phyloP scores from a whole-genome alignment of 2,888 invertebrate species.

The Antheraea assamensis region DNA sequence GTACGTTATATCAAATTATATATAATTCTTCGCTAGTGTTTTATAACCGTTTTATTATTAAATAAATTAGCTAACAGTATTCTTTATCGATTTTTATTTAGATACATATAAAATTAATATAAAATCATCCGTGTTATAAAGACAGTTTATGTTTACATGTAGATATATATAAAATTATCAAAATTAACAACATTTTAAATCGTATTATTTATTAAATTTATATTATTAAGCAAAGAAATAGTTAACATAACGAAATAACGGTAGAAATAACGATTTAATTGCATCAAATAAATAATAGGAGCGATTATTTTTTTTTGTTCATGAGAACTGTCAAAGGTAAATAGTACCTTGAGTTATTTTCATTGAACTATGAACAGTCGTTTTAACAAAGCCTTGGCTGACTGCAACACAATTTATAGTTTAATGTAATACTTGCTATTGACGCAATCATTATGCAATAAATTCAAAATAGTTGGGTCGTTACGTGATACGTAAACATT shows the following conservation, averaged over 20 bases:
- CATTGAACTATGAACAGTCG: conserved; percentile 19
- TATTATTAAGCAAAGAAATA: not conserved
- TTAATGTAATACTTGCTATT: not conserved
- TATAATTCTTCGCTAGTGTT: too few relatives aligned
- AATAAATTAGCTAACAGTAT: too few relatives aligned
- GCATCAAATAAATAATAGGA: not conserved
- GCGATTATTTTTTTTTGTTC: not conserved
- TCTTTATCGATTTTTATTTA: too few relatives aligned
- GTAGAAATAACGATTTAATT: not conserved
- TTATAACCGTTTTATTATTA: too few relatives aligned
- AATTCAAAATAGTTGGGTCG: not conserved
- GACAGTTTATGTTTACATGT: not conserved
- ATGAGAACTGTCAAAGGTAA: conserved; percentile 13
- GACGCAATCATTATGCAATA: not conserved
- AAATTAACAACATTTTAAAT: not conserved
- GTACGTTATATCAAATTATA: too few relatives aligned
- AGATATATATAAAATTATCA: not conserved
- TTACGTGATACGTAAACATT: not conserved
- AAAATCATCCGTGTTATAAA: too few relatives aligned
- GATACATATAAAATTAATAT: too few relatives aligned
- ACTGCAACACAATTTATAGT: conserved; percentile 11
- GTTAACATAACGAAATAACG: not conserved
- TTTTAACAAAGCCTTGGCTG: conserved; percentile 11
- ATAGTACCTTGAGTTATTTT: conserved; percentile 22
- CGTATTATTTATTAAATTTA: not conserved